Evolutionary conservation across 2,797 vertebrate species (phyloP), one percentile per base, ranked within the genome.

Genomic region (Sebastes goodei): DNA sequence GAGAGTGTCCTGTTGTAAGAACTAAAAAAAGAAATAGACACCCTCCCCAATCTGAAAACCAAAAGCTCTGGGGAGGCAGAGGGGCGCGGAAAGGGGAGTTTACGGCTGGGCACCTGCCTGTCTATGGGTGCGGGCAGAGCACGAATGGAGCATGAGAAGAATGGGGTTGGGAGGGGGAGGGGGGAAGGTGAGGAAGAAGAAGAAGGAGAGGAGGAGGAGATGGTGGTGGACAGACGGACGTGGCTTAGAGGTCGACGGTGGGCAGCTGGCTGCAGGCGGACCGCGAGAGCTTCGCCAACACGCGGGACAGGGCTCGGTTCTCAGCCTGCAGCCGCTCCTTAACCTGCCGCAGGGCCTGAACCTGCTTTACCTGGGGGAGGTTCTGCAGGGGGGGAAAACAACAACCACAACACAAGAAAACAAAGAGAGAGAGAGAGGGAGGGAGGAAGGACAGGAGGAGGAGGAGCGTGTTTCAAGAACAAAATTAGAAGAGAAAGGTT

Each of bases 251-350:
- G 94, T 97, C 96, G 95, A 96, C 88, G 94, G 95, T 86, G 89
- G 93, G 96, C 88, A 96, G 96, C 71, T 96, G 96, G 96, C 97
- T 97, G 95, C 82, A 96, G 96, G 97, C 94, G 85, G 94, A 96
- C 96, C 96, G 96, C 94, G 98, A 97, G 81, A 97, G 97, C 94
- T 97, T 99, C 88, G 96, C 96, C 96, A 99, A 93, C 95, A 98
- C 98, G 80, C 98, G 97, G 92, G 97, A 97, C 97, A 99, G 97
- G 88, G 97, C 98, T 96, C 97, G 97, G 96, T 98, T 99, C 96
- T 98, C 98, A 89, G 97, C 96, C 97, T 98, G 95, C 96, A 99
- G 97, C 82, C 96, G 96, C 94, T 98, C 97, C 96, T 99, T 98
- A 95, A 97, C 95, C 95, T 96, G 96, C 91, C 96, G 97, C 97